Evolutionary conservation across 1,140 invertebrate species (phyloP), one percentile per base, ranked within the genome.

Genomic region (Macrosteles quadrilineatus): DNA sequence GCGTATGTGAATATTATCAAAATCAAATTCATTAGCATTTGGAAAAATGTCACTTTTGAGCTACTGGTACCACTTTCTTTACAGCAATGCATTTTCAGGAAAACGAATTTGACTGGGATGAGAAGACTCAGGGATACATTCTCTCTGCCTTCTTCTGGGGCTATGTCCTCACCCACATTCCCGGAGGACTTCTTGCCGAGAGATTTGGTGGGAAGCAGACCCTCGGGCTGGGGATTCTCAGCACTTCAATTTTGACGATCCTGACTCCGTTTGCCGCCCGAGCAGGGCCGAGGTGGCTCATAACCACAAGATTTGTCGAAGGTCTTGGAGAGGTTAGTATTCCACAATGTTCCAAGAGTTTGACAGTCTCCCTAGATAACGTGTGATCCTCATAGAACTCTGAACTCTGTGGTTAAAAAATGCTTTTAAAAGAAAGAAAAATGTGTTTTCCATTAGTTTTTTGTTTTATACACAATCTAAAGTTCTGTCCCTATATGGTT

Each of bases 91-190:
- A n/a, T 36, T 72, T 67, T 30, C 65, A 77, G 76, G 71, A 73
- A 4, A 75, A 76, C 17, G 79, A 81, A 72, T 90, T 87, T 76
- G 79, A 85, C 21, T 91, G 90, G 90, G 82, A 84, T 68, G 84
- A 85, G 73, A 80, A 83, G 53, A 85, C 85, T 0, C 88, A 90
- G 80, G 86, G 84, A 2, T 73, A 85, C 29, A 81, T 88, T 17
- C 77, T 88, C 0, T 79, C 81, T 19, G 78, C 85, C 0, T 88
- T 88, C 76, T 88, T 87, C 75, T 85, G 85, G 75, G 87, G 86
- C 0, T 88, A 88, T 72, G 82, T 87, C 0, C 6, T 87, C 1
- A 87, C 86, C 0, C 88, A 90, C 72, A 80, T 90, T 17, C 85
- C 85, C 50, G 86, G 86, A 12, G 87, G 86, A 21, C 80, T 85